Conservation (phyloP, 2,113 vertebrate species). For the Sminthopsis crassicaudata region DNA sequence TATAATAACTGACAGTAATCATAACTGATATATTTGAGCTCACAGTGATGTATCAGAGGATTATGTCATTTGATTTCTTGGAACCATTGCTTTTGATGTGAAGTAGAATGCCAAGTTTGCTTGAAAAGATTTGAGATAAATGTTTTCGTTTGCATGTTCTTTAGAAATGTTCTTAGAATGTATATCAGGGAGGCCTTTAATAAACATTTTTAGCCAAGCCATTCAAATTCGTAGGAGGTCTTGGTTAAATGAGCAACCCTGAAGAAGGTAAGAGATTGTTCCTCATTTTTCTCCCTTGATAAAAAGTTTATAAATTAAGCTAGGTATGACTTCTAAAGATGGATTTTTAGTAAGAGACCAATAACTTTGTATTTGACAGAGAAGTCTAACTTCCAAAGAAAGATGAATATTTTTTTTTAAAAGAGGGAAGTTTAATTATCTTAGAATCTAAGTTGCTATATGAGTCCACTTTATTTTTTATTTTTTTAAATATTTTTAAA, state of each 20-base stretch:
- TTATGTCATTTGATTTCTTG: not conserved
- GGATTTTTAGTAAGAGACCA: conserved; percentile 27
- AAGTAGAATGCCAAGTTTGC: conserved; percentile 25
- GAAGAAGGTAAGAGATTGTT: conserved; percentile 29
- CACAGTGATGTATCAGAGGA: not conserved
- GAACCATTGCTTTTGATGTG: conserved; percentile 21
- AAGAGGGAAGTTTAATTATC: too few species aligned
- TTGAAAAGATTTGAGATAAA: not conserved
- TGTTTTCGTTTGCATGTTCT: conserved; percentile 6
- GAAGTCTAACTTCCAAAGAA: conserved; percentile 42
- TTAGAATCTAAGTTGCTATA: too few species aligned
- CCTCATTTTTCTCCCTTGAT: conserved; percentile 27
- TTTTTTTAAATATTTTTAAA: too few species aligned
- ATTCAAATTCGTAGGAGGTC: not conserved
- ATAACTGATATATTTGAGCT: not conserved
- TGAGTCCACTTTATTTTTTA: too few species aligned
- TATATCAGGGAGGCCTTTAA: conserved; percentile 32
- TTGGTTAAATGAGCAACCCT: not conserved
- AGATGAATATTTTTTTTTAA: too few species aligned
- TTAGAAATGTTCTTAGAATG: not conserved
- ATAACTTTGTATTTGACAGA: conserved; percentile 46
- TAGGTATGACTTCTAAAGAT: conserved; percentile 52
- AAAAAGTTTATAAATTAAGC: conserved; percentile 24
- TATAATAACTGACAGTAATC: not conserved
- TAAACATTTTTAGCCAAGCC: conserved; percentile 4